Percentiles rank a stretch among this genome's conserved stretches.
phyloP scores from a whole-genome alignment of 2,888 invertebrate genomes.

The Spodoptera littoralis region DNA sequence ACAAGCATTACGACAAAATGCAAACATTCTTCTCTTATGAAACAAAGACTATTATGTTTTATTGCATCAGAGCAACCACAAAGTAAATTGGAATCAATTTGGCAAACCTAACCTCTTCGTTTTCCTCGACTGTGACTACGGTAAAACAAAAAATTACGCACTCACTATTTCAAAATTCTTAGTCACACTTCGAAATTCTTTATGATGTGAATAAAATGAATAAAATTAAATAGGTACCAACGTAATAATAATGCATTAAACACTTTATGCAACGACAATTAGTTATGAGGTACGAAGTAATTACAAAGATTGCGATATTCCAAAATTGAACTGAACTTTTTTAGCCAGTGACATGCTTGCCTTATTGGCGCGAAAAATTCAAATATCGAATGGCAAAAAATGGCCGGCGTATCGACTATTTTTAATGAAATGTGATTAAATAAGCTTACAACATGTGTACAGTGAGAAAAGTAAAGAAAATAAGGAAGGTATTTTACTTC shows the following conservation, averaged over 20 bases:
- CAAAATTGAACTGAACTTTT: not conserved
- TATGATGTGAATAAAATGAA: slow-evolving; percentile 17
- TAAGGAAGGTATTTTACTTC: slow-evolving; percentile 15
- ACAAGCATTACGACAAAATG: slow-evolving; percentile 30
- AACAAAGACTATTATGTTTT: slow-evolving; percentile 26
- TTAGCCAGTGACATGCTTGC: slow-evolving; percentile 3
- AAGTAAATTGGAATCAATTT: slow-evolving; percentile 50
- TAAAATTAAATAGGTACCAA: not conserved
- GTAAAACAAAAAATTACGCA: slow-evolving; percentile 28
- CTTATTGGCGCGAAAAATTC: slow-evolving; percentile 7
- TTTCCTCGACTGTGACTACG: slow-evolving; percentile 23
- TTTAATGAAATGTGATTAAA: slow-evolving; percentile 40
- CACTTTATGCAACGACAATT: slow-evolving; percentile 32
- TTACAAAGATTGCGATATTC: slow-evolving; percentile 1
- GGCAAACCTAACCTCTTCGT: slow-evolving; percentile 23
- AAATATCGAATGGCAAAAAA: slow-evolving; percentile 8
- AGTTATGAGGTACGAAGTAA: slow-evolving; percentile 4
- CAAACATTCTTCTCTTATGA: slow-evolving; percentile 43
- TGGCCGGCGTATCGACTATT: slow-evolving; percentile 36
- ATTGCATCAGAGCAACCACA: slow-evolving; percentile 41
- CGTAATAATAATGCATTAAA: slow-evolving; percentile 15
- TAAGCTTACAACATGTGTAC: slow-evolving; percentile 20
- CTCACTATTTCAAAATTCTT: slow-evolving; percentile 16
- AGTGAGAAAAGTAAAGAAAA: slow-evolving; percentile 37
- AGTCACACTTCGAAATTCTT: slow-evolving; percentile 21